Conservation (phyloP, 2,888 invertebrate genomes). For the Biston stratarius region DNA sequence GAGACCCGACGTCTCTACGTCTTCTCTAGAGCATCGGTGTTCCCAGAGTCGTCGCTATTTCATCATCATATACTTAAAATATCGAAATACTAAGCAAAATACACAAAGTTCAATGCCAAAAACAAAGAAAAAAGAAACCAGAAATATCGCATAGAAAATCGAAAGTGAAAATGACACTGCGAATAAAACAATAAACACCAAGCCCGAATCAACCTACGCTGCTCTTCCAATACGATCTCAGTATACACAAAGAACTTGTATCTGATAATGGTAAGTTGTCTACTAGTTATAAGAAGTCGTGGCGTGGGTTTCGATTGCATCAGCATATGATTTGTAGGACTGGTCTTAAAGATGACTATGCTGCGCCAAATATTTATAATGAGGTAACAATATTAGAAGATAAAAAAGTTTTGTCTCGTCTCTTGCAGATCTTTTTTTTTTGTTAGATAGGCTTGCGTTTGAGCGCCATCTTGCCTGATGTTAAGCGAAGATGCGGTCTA, state of each 20-base stretch:
- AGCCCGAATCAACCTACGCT: constrained; percentile 30
- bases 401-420: background rate
- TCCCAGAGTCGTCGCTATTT: no score
- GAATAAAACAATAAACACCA: constrained; percentile 25
- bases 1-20: no score
- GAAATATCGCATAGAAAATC: constrained; percentile 10
- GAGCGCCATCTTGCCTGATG: no score
- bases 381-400: background rate
- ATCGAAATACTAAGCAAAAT: no score
- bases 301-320: constrained; percentile 32
- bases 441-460: no score
- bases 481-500: no score
- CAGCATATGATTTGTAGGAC: constrained; percentile 26
- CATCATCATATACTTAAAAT: no score
- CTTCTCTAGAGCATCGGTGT: no score
- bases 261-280: constrained; percentile 20
- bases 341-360: constrained; percentile 18
- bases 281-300: constrained; percentile 28
- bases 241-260: constrained; percentile 5
- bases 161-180: constrained; percentile 31
- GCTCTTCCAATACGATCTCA: constrained; percentile 22
- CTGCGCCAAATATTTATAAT: constrained; percentile 12
- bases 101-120: no score
- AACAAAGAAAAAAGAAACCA: background rate
- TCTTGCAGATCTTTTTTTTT: no score